Evolutionary conservation across 2,797 vertebrate genomes (phyloP).

Genomic region (Lycodopsis pacificus): DNA sequence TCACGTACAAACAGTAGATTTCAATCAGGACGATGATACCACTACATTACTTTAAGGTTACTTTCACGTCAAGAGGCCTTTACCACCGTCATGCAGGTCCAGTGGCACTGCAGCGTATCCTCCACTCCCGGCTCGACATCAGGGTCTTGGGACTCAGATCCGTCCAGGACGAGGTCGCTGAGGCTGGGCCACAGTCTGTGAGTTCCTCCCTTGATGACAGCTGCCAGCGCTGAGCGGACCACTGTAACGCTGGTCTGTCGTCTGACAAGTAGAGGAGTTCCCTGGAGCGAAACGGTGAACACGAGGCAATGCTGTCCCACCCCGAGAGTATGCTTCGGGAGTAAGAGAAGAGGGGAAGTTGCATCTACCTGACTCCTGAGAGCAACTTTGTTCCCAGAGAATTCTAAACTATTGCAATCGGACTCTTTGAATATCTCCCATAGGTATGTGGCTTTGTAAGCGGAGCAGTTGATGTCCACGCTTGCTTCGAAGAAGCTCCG

Average conservation of each 20-base stretch:
- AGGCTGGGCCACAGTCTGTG: conserved; percentile 76
- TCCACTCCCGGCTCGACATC: conserved; percentile 66
- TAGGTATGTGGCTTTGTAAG: conserved; percentile 79
- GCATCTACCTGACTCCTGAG: conserved; percentile 58
- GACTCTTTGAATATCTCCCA: conserved; percentile 80
- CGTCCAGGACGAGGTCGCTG: conserved; percentile 83
- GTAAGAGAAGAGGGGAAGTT: conserved; percentile 72
- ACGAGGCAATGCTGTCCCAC: conserved; percentile 80
- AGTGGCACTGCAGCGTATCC: conserved; percentile 77
- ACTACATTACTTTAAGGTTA: neutral
- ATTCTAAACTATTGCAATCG: conserved; percentile 46
- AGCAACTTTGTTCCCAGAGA: conserved; percentile 27
- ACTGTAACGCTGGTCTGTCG: conserved; percentile 71
- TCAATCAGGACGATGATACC: neutral
- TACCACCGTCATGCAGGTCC: conserved; percentile 75
- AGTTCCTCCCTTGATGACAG: conserved; percentile 84
- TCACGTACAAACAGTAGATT: neutral
- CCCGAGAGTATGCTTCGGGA: conserved; percentile 77
- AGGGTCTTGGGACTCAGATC: conserved; percentile 83
- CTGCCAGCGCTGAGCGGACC: conserved; percentile 75
- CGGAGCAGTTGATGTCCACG: conserved; percentile 79
- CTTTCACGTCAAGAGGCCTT: neutral
- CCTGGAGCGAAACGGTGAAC: conserved; percentile 77
- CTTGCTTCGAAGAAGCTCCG: conserved; percentile 82
- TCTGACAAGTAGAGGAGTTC: conserved; percentile 75